Base-by-base conservation (phyloP, 92 coral and sea anemone genomes). In the Pocillopora grandis region DNA sequence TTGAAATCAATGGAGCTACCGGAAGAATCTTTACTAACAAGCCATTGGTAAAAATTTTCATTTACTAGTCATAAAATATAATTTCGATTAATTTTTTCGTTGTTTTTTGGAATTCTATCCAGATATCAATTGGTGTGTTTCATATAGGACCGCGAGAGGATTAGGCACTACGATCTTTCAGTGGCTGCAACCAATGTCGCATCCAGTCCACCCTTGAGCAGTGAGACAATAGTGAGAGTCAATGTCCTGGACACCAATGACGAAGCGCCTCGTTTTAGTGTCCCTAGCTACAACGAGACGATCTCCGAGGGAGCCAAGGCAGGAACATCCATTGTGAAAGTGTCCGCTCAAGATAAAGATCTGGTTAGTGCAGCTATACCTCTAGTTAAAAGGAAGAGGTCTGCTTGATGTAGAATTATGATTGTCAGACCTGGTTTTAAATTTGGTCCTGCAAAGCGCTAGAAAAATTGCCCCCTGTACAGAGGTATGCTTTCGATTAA, bases 271-370 rank as follows among this genome's bases (percentile, higher is more conserved):
- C 90, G 75, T 59, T 96, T 96, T 76, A 87, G 64, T 36, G 69
- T 86, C n/a, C 76, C 86, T 36, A 90, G 90, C 71, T 96, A 96
- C 88, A 91, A 94, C 76, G 74, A 83, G 36, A 74, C 95, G 5
- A 91, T 96, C 59, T 90, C 98, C 27, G 98, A 96, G 79, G 89
- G 90, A 20, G 92, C 95, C 37, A 77, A 92, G 8, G 89, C 92
- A 5, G 98, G 98, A 10, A 88, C 94, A 9, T 71, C 89, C 2
- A 90, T 96, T 52, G 95, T 90, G 64, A 90, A 69, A 71, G 98
- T 96, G 79, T 88, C 94, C n/a, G 98, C 98, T 21, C 37, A 86
- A 15, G 98, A 96, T 82, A 65, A 83, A 71, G 98, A 96, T 56
- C 80, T 92, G 95, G 98, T 95, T 74, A 19, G 86, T 55, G 31